phyloP scores from a whole-genome alignment of 1,140 invertebrate species.

The Cecropterus lyciades region DNA sequence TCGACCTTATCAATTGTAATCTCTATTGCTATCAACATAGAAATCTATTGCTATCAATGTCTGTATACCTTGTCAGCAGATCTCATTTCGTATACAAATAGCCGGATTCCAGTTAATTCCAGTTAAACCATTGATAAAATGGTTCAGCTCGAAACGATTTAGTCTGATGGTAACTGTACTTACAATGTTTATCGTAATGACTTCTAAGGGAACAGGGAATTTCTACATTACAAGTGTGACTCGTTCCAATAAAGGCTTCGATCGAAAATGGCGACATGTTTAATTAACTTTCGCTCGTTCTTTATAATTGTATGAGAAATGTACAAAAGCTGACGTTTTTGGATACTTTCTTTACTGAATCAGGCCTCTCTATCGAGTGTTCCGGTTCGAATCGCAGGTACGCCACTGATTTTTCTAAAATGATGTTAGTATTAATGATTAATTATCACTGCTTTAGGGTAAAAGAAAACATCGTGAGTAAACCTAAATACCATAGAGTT shows the following conservation, averaged over 20 bases:
- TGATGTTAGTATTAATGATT: no score
- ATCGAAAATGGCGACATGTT: no score
- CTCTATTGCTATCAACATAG: neutral
- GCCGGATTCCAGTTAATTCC: slow-evolving; percentile 29
- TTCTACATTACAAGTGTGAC: neutral
- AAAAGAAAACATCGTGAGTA: no score
- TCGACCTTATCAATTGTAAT: slow-evolving; percentile 3
- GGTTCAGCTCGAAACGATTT: slow-evolving; percentile 15
- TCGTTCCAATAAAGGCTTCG: neutral
- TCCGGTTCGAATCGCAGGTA: no score
- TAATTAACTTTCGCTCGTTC: no score
- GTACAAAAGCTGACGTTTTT: no score
- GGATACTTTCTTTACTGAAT: no score
- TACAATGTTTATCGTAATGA: slow-evolving; percentile 21
- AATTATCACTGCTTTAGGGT: no score
- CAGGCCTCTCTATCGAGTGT: no score
- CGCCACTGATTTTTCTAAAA: no score
- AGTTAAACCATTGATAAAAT: slow-evolving; percentile 12
- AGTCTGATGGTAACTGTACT: slow-evolving; percentile 16
- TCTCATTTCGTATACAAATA: slow-evolving; percentile 33
- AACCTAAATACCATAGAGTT: no score
- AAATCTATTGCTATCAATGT: neutral
- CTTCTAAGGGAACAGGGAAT: neutral
- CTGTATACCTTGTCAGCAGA: slow-evolving; percentile 17
- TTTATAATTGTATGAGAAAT: no score